A percentile compares a stretch with the other conserved stretches of the same genome.
These are phyloP conservation scores for Heliconius himera DNA, from an alignment of 1,140 invertebrate genomes.

Conservation along the genomic window DNA sequence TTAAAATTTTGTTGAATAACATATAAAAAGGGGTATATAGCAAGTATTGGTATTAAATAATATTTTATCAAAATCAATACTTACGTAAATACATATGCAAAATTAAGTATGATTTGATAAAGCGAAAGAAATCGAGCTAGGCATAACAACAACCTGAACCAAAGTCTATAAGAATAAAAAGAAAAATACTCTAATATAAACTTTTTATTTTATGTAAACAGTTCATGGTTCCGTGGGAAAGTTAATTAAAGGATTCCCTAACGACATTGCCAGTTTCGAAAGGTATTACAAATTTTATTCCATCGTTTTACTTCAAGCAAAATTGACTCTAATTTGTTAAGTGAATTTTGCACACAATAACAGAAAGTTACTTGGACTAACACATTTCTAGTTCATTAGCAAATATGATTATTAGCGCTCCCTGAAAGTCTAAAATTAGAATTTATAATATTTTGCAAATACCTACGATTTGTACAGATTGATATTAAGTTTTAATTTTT, in stretches of 20 bases:
- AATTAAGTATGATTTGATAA: neutral
- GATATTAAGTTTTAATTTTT: too few species aligned
- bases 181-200: neutral
- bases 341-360: neutral
- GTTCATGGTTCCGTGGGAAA: neutral
- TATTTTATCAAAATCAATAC: too few species aligned
- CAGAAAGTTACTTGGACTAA: too few species aligned
- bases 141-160: neutral
- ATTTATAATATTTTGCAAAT: too few species aligned
- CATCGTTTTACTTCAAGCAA: neutral
- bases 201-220: conserved; percentile 4
- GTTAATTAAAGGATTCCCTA: conserved; percentile 9
- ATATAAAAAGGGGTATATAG: too few species aligned
- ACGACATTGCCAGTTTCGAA: neutral
- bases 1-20: too few species aligned
- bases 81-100: too few species aligned
- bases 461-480: too few species aligned
- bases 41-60: too few species aligned
- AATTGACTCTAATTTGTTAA: neutral
- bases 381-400: too few species aligned
- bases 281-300: neutral
- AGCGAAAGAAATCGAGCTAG: neutral
- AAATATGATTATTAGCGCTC: too few species aligned
- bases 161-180: neutral
- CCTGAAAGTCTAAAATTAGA: too few species aligned